Evolutionary conservation across 2,113 vertebrate genomes (phyloP), one percentile per base, ranked within the genome.

Genomic region (Ancistrus triradiatus): DNA sequence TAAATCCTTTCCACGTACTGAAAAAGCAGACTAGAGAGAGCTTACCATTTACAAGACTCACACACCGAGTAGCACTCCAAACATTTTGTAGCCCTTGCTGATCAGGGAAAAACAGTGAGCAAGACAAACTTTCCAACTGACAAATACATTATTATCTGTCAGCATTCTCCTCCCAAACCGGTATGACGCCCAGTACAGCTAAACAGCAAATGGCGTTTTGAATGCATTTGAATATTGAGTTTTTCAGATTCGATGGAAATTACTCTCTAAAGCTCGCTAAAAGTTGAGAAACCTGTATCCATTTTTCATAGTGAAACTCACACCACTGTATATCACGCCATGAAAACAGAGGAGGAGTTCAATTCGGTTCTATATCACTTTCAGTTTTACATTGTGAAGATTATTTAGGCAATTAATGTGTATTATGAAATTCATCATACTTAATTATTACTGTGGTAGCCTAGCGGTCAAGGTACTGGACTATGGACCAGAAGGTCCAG

Each of bases 231-330:
- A n/a, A 13, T 24, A 22, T 21, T 10, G 4, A 7, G 22, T 13
- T 11, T 33, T 63, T 31, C 24, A 10, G 17, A 37, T 31, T 52
- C 10, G 38, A 28, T 21, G 24, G 1, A 27, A 15, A 17, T 47
- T 15, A 15, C 15, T 8, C 48, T 28, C 13, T 1, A 5, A 24
- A 53, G 9, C 11, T 7, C 19, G 0, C 19, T 19, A 8, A 13
- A 63, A 31, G 38, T 4, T 11, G 62, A 31, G 19, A 10, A 65
- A 65, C 62, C 62, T 24, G 62, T 47, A 44, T 22, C 10, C 13
- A 22, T 31, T 50, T 14, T 10, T 43, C 21, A 10, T 21, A 10
- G 2, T 7, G 2, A 25, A 33, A 46, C 31, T 1, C 24, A 44
- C 22, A 53, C 27, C 3, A 21, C 13, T 4, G 14, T 53, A 3